phyloP scores from a whole-genome alignment of 2,888 invertebrate species.

The Eristalis tenax region DNA sequence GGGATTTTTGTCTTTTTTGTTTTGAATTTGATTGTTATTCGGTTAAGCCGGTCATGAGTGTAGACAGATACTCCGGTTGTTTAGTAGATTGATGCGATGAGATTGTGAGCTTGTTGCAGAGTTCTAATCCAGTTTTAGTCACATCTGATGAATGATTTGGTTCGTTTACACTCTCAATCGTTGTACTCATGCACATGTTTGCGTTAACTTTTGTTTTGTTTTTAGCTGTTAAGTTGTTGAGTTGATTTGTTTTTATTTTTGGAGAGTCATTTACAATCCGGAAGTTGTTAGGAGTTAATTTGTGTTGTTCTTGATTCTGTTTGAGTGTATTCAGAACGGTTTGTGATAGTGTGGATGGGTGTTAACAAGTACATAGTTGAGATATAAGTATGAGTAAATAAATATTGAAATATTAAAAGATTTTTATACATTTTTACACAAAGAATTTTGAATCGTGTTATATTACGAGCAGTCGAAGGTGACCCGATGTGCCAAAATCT shows the following conservation, averaged over 20 bases:
- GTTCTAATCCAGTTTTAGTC: conserved; percentile 59
- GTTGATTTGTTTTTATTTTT: not conserved
- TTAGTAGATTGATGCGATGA: conserved; percentile 49
- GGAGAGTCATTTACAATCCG: conserved; percentile 5
- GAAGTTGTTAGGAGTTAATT: conserved; percentile 33
- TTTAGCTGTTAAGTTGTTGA: conserved; percentile 25
- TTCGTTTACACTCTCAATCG: not conserved
- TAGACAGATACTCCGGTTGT: conserved; percentile 5
- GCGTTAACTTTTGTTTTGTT: conserved; percentile 5
- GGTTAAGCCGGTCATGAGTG: not conserved
- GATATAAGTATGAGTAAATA: not conserved
- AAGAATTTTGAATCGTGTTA: too few species aligned
- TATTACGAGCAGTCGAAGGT: too few species aligned
- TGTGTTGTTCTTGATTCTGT: not conserved
- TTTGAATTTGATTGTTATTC: conserved; percentile 14
- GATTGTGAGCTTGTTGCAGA: conserved; percentile 30
- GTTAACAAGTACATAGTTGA: not conserved
- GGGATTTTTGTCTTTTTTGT: conserved; percentile 3
- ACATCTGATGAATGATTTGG: conserved; percentile 48
- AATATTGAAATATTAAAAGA: not conserved
- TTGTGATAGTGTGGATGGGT: not conserved
- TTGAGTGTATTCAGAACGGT: not conserved
- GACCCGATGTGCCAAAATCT: too few species aligned
- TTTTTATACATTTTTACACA: not conserved
- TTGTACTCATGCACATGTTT: not conserved